Percentiles rank a stretch among this genome's conserved stretches.
Conservation (phyloP, 1,140 invertebrate species). For the Zeugodacus cucurbitae region DNA sequence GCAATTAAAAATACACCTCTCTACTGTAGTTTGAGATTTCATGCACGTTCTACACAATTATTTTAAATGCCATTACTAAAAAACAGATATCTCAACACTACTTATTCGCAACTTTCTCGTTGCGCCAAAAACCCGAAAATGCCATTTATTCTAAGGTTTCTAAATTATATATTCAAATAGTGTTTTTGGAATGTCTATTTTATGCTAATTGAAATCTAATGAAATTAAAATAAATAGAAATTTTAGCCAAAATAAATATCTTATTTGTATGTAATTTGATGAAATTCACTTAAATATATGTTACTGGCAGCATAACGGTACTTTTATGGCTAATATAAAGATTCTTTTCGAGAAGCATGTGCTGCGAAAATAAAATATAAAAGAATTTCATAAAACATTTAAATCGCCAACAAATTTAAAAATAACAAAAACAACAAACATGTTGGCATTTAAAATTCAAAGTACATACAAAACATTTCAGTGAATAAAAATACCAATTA, state of each 20-base stretch:
- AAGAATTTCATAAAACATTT: not conserved
- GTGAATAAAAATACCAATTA: not conserved
- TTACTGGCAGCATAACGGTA: not conserved
- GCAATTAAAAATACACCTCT: no score
- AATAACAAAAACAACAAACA: not conserved
- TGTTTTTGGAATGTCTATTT: not conserved
- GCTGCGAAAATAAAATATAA: not conserved
- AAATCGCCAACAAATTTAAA: not conserved
- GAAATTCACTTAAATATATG: not conserved
- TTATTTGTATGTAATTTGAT: not conserved
- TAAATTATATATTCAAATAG: not conserved
- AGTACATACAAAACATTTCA: slow-evolving; percentile 1
- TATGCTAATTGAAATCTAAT: not conserved
- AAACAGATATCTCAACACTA: not conserved
- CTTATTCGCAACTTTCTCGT: slow-evolving; percentile 8
- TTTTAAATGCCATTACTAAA: not conserved
- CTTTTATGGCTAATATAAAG: not conserved
- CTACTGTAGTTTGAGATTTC: no score
- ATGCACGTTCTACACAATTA: not conserved
- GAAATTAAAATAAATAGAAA: not conserved
- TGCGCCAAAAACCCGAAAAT: not conserved
- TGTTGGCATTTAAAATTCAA: slow-evolving; percentile 14
- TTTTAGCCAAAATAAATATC: not conserved
- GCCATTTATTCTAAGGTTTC: not conserved
- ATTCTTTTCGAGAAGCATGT: not conserved